Percentiles rank a stretch among this genome's conserved stretches.
Conservation (phyloP, 2,113 vertebrate genomes). For the Regulus satrapa region DNA sequence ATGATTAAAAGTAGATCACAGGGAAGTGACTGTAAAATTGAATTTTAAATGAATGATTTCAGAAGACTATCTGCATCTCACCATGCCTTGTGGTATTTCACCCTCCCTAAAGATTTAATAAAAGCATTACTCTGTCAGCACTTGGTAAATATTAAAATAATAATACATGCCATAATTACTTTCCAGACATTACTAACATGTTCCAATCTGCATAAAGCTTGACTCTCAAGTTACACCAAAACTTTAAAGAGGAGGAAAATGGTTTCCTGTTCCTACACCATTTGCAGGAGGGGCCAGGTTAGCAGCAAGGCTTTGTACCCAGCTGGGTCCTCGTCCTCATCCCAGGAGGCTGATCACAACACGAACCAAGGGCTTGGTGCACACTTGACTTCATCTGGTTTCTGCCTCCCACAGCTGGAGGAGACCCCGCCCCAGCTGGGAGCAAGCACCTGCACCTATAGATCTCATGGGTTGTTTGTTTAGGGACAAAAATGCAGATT, state of each 20-base stretch:
- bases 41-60: slow-evolving; percentile 21
- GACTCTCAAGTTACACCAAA: slow-evolving; percentile 16
- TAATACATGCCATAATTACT: slow-evolving; percentile 41
- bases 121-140: slow-evolving; percentile 33
- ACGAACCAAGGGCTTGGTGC: rapidly evolving
- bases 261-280: not conserved
- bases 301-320: not conserved
- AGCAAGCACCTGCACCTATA: not conserved
- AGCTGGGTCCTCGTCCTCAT: not conserved
- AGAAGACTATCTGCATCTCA: slow-evolving; percentile 1
- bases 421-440: not conserved
- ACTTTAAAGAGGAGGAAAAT: not conserved
- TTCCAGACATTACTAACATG: slow-evolving; percentile 41
- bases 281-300: not conserved
- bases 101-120: slow-evolving; percentile 28
- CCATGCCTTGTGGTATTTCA: slow-evolving; percentile 3
- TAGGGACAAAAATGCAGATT: not conserved
- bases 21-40: not conserved
- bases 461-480: not conserved
- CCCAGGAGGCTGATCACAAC: not conserved
- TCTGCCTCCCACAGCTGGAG: not conserved
- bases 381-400: not conserved
- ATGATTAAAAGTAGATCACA: slow-evolving; percentile 29
- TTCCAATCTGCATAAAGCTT: slow-evolving; percentile 30
- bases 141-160: slow-evolving; percentile 55